These are phyloP conservation scores for Sitta carolinensis DNA, from an alignment of 2,797 vertebrate genomes.

Conservation along the genomic window DNA sequence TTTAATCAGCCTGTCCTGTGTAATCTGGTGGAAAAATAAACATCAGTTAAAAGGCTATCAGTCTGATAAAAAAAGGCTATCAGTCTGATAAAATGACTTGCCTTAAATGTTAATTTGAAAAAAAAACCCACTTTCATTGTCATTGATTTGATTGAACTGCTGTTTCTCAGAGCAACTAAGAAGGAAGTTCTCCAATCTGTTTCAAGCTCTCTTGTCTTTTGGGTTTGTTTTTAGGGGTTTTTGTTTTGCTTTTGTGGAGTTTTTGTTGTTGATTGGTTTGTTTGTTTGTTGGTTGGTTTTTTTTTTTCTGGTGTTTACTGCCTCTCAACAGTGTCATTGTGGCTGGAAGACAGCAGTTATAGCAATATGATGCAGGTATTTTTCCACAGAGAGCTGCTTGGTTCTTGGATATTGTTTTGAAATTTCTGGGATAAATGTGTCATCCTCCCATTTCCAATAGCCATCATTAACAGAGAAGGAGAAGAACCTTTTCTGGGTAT, in stretches of 20 bases:
- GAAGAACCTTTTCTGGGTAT: background rate
- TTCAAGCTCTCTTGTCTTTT: background rate
- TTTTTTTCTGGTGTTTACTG: background rate
- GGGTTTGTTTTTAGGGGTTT: background rate
- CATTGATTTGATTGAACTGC: background rate
- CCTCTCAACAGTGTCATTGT: background rate
- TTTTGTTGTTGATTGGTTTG: background rate
- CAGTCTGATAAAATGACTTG: background rate
- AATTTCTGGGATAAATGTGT: background rate
- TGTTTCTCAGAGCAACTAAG: constrained; percentile 1
- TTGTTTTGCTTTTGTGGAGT: background rate
- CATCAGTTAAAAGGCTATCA: constrained; percentile 15
- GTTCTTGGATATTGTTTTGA: background rate
- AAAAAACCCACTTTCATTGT: background rate
- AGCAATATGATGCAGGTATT: background rate
- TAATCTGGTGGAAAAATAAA: constrained; percentile 35
- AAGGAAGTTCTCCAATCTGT: background rate
- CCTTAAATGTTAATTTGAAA: constrained; percentile 43
- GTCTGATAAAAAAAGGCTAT: background rate
- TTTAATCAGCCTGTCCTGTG: constrained; percentile 20
- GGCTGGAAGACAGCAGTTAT: background rate
- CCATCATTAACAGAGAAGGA: background rate
- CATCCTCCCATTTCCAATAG: background rate
- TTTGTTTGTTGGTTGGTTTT: rapidly evolving
- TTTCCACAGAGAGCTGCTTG: background rate